Percentiles rank a stretch among this genome's conserved stretches.
Conservation (phyloP, 2,888 invertebrate species). For the Drosophila neonasuta region DNA sequence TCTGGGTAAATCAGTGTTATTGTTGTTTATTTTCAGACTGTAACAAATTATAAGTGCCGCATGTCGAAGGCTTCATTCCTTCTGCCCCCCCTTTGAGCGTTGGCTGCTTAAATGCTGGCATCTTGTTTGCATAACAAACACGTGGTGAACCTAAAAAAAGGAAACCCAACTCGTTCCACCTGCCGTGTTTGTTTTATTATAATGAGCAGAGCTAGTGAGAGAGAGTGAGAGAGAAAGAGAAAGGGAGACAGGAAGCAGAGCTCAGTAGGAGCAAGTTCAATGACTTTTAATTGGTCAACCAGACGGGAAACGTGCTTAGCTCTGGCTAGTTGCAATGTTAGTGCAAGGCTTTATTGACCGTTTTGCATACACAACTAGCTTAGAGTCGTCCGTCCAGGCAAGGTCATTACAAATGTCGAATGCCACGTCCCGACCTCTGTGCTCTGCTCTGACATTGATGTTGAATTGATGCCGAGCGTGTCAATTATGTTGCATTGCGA, state of each 20-base stretch:
- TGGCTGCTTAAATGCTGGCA: constrained; percentile 39
- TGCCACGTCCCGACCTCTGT: constrained; percentile 6
- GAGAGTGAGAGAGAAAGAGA: neutral
- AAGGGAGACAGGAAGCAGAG: neutral
- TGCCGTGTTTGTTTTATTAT: constrained; percentile 36
- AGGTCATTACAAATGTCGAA: constrained; percentile 23
- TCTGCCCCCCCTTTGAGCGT: constrained; percentile 2
- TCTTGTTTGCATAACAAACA: constrained; percentile 75
- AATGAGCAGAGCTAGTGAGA: constrained; percentile 44
- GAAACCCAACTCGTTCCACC: constrained; percentile 5
- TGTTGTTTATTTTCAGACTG: constrained; percentile 68
- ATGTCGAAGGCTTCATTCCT: constrained; percentile 69
- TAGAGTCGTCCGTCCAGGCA: constrained; percentile 4
- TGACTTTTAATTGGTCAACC: constrained; percentile 40
- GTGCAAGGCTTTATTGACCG: constrained; percentile 6
- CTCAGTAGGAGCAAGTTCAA: constrained; percentile 51
- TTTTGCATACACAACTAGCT: constrained; percentile 15
- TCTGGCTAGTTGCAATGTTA: neutral
- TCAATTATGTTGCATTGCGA: constrained; percentile 57
- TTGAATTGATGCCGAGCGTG: constrained; percentile 44
- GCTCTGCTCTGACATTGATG: constrained; percentile 58
- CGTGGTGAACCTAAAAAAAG: constrained; percentile 34
- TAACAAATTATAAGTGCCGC: constrained; percentile 73
- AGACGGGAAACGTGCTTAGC: constrained; percentile 21
- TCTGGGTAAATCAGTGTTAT: constrained; percentile 25